Conservation (phyloP, 2,797 vertebrate species). For the Spinus pinus region DNA sequence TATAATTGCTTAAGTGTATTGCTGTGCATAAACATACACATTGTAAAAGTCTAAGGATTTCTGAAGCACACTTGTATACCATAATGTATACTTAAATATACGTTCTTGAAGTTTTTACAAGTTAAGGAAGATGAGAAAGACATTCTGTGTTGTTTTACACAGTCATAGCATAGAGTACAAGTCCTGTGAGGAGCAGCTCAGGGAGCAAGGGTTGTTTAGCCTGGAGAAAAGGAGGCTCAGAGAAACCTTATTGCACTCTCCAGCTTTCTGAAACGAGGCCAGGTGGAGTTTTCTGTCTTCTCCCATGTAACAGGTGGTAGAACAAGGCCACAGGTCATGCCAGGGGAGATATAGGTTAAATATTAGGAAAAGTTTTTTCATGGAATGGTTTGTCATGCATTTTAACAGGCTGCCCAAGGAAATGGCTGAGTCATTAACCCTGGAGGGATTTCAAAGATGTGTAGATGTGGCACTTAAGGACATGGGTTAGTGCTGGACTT, state of each 20-base stretch:
- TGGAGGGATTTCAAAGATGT: neutral
- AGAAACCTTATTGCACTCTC: accelerated
- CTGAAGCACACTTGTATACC: neutral
- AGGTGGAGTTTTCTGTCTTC: neutral
- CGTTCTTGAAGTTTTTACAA: neutral
- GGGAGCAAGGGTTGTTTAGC: neutral
- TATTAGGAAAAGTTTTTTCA: neutral
- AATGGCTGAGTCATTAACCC: neutral
- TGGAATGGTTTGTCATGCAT: neutral
- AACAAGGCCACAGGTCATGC: neutral
- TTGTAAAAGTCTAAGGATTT: neutral
- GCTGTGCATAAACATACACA: neutral
- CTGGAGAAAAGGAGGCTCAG: neutral
- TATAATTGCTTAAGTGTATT: neutral
- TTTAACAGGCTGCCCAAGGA: neutral
- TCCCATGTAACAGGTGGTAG: neutral
- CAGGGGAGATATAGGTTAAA: neutral
- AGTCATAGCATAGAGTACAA: neutral
- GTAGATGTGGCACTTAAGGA: neutral
- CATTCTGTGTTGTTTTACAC: neutral
- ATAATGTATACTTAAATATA: neutral
- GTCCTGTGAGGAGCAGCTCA: neutral
- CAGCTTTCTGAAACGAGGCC: neutral
- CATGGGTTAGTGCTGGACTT: neutral
- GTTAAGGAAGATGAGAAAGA: neutral